Evolutionary conservation across 1,140 invertebrate species (phyloP).

Genomic region (Aporrectodea caliginosa): DNA sequence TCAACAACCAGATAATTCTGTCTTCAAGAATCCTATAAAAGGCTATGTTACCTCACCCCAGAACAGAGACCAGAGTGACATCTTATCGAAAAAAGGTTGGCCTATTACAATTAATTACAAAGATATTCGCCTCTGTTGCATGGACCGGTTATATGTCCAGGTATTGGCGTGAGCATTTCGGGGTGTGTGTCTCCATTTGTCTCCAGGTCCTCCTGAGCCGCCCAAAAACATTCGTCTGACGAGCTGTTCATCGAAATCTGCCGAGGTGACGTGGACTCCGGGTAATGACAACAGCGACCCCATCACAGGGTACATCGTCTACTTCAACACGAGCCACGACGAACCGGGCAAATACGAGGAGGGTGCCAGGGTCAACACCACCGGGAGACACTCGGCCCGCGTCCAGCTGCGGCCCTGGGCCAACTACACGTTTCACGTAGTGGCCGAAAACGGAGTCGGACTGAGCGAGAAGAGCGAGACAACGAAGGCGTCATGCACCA

Average conservation of each 20-base stretch:
- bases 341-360: slow-evolving; percentile 65
- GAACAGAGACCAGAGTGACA: no score
- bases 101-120: no score
- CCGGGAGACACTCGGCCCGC: no score
- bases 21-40: no score
- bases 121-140: no score
- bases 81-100: no score
- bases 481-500: slow-evolving; percentile 67
- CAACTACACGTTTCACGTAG: slow-evolving; percentile 93
- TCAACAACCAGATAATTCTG: no score
- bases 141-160: no score
- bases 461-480: slow-evolving; percentile 74
- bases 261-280: slow-evolving; percentile 74
- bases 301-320: slow-evolving; percentile 83
- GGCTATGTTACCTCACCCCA: no score
- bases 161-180: no score
- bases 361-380: neutral
- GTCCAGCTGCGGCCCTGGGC: slow-evolving; percentile 68
- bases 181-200: no score
- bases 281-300: slow-evolving; percentile 87
- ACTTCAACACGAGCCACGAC: slow-evolving; percentile 88
- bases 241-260: slow-evolving; percentile 50
- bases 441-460: slow-evolving; percentile 91
- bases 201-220: slow-evolving; percentile 8
- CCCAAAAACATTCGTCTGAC: neutral